These are phyloP conservation scores for Siniperca obscura DNA, from an alignment of 2,797 vertebrate species.

Conservation along the genomic window DNA sequence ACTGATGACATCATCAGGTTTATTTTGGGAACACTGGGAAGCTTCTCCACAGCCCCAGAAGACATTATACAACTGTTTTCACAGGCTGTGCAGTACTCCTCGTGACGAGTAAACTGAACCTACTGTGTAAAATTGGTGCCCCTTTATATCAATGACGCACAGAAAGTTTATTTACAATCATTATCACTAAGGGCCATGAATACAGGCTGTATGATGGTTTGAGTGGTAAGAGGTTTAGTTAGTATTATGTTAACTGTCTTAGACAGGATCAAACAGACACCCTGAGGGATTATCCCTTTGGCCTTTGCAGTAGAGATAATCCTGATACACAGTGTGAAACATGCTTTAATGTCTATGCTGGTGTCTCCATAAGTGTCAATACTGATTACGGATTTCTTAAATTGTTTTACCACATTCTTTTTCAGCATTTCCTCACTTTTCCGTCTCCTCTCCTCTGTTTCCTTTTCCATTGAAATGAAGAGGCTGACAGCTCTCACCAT, in stretches of 20 bases:
- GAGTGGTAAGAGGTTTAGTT: slow-evolving; percentile 27
- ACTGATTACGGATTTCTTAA: slow-evolving; percentile 38
- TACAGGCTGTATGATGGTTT: background rate
- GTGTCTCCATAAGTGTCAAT: slow-evolving; percentile 11
- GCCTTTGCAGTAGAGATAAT: slow-evolving; percentile 54
- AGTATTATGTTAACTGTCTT: slow-evolving; percentile 56
- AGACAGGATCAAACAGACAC: slow-evolving; percentile 49
- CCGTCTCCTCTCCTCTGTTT: background rate
- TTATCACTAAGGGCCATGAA: background rate
- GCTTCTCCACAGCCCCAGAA: background rate
- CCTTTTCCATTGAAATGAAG: slow-evolving; percentile 21
- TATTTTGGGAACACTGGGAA: background rate
- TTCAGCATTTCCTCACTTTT: slow-evolving; percentile 8
- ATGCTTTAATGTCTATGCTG: slow-evolving; percentile 25
- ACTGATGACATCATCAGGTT: background rate
- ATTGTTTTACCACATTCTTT: slow-evolving; percentile 8
- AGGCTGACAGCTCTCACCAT: slow-evolving; percentile 18
- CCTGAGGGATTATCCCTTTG: slow-evolving; percentile 51
- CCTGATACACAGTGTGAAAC: slow-evolving; percentile 34
- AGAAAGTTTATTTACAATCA: background rate
- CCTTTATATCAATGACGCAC: background rate
- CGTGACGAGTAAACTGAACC: no score
- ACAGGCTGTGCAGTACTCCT: background rate
- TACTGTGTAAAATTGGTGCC: background rate
- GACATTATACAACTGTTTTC: background rate